Base-by-base conservation (phyloP, 2,113 vertebrate genomes). In the Neolamprologus caudopunctatus region DNA sequence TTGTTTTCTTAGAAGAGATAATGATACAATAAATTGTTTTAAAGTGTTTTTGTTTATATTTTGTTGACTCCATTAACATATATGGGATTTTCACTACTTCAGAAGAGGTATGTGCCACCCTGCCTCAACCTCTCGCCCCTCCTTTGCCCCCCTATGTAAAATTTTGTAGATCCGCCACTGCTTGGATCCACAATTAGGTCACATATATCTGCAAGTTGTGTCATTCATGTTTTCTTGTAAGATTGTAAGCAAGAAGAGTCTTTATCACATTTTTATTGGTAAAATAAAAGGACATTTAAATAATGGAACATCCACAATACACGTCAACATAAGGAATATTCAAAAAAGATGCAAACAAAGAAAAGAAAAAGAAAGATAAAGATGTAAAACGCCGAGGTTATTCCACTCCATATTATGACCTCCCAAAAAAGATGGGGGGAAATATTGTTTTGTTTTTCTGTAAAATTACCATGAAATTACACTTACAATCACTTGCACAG, bases 71-170 rank as follows among this genome's bases (percentile, higher is more conserved):
- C 63, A 68, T 68, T 37, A 68, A 68, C 33, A 37, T n/a, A 37
- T 37, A 5, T 13, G 61, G 61, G 61, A 66, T 66, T 66, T 66
- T 37, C 61, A 66, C 61, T 3, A 37, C 2, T 66, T 66, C 33
- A 66, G 33, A 37, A 66, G 61, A 37, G 19, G 10, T 66, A 66
- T 66, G 61, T n/a, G 28, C 33, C 33, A 37, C 33, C 61, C 61
- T 37, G 0, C 19, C 19, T 37, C 0, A n/a, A 66, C 33, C 61
- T 21, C 63, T 68, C 0, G 3, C 19, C 63, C 63, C 33, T 68
- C 33, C 11, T 37, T 68, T 37, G 1, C 33, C 63, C 63, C 63
- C 1, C 33, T 37, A 37, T 21, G 11, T 37, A 37, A 68, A 37
- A 13, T 0, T 68, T 37, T 68, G 19, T 37, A 13, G 33, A 37